Evolutionary conservation across 2,888 invertebrate genomes (phyloP).

Genomic region (Lasioglossum marginatum): DNA sequence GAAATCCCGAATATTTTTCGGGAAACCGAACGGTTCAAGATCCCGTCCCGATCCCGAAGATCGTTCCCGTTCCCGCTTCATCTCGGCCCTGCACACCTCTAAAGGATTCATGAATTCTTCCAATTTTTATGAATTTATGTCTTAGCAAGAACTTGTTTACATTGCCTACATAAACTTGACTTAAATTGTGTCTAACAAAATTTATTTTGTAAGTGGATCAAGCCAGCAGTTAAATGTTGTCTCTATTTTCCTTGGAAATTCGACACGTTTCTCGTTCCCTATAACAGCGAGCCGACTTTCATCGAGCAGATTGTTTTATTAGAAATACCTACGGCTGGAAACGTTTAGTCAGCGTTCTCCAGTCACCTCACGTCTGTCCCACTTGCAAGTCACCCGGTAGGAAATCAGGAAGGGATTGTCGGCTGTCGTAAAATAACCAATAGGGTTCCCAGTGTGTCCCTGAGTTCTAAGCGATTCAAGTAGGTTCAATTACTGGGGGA

Average conservation of each 20-base stretch:
- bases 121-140: too few relatives aligned
- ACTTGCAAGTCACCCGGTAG: conserved; percentile 25
- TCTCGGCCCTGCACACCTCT: too few relatives aligned
- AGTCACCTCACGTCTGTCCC: conserved; percentile 26
- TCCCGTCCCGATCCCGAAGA: too few relatives aligned
- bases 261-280: conserved; percentile 51
- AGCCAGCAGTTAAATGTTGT: background rate
- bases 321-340: conserved; percentile 47
- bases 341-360: conserved; percentile 61
- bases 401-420: conserved; percentile 54
- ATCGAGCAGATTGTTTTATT: conserved; percentile 48
- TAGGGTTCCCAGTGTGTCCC: conserved; percentile 12
- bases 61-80: too few relatives aligned
- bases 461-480: background rate
- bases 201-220: background rate
- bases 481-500: background rate
- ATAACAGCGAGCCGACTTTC: conserved; percentile 15
- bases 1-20: too few relatives aligned
- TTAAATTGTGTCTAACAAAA: background rate
- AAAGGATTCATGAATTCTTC: too few relatives aligned
- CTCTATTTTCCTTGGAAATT: conserved; percentile 45
- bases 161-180: background rate
- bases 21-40: too few relatives aligned
- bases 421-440: conserved; percentile 43
- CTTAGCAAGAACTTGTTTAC: background rate